A percentile compares a stretch with the other conserved stretches of the same genome.
Conservation (phyloP, 2,113 vertebrate genomes). For the Alouatta palliata region DNA sequence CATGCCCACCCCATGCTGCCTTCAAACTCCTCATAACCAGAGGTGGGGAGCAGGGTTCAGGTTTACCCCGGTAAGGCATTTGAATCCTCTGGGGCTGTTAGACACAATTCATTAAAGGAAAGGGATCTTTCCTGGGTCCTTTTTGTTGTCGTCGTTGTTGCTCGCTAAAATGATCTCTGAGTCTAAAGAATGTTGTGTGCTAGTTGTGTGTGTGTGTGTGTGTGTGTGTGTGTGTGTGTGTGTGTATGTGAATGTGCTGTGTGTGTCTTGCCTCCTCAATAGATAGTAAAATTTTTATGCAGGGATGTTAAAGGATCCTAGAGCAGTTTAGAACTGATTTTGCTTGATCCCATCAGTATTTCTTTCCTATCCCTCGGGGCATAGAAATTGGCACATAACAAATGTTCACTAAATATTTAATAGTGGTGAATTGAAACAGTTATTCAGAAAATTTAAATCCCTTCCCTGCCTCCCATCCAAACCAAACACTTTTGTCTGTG, state of each 20-base stretch:
- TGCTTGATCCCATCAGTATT: neutral
- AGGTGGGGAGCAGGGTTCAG: neutral
- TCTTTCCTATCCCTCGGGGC: neutral
- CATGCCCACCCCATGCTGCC: neutral
- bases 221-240: neutral
- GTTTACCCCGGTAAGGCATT: neutral
- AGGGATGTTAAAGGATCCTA: neutral
- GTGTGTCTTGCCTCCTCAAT: neutral
- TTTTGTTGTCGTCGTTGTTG: neutral
- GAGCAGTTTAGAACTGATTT: neutral
- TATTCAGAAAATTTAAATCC: slow-evolving; percentile 39
- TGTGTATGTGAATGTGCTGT: neutral
- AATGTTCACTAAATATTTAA: slow-evolving; percentile 62
- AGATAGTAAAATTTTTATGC: neutral
- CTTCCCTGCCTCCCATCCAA: neutral
- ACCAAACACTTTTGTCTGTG: neutral
- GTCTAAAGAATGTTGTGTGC: neutral
- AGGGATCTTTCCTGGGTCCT: neutral
- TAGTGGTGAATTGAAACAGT: slow-evolving; percentile 46
- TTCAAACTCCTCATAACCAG: neutral
- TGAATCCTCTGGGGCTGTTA: neutral
- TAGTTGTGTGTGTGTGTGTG: neutral
- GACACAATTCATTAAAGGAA: neutral
- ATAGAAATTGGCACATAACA: slow-evolving; percentile 49
- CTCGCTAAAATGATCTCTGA: neutral